Conservation (phyloP, 2,888 invertebrate species). For the Drosophila meridionalis region DNA sequence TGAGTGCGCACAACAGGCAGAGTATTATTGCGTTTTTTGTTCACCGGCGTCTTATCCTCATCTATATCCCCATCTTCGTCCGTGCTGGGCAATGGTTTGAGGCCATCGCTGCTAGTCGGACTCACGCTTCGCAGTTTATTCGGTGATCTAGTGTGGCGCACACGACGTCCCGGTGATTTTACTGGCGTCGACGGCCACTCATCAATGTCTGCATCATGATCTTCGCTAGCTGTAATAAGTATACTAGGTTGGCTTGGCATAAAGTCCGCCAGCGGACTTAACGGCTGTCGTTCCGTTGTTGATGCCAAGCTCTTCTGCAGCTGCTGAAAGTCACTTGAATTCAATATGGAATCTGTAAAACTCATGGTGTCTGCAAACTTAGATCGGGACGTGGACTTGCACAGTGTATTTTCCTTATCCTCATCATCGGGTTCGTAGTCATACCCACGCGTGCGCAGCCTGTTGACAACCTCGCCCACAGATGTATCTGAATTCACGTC, state of each 20-base stretch:
- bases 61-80: conserved; percentile 51
- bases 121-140: conserved; percentile 47
- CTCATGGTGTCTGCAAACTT: conserved; percentile 78
- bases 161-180: conserved; percentile 63
- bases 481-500: conserved; percentile 78
- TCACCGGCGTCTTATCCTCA: conserved; percentile 67
- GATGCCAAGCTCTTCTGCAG: conserved; percentile 62
- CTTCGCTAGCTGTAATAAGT: conserved; percentile 49
- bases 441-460: conserved; percentile 57
- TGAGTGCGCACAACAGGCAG: conserved; percentile 13
- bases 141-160: conserved; percentile 76
- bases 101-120: conserved; percentile 60
- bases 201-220: conserved; percentile 79
- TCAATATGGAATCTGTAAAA: conserved; percentile 82
- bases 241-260: conserved; percentile 45
- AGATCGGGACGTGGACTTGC: conserved; percentile 41
- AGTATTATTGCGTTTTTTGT: conserved; percentile 42
- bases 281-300: conserved; percentile 65
- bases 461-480: conserved; percentile 67
- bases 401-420: conserved; percentile 78
- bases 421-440: conserved; percentile 30
- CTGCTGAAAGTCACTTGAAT: conserved; percentile 76
- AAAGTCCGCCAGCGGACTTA: conserved; percentile 75
- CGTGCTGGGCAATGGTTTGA: conserved; percentile 48
- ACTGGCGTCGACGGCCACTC: conserved; percentile 81